Evolutionary conservation across 2,888 invertebrate species (phyloP).

Genomic region (Ypsolopha scabrella): DNA sequence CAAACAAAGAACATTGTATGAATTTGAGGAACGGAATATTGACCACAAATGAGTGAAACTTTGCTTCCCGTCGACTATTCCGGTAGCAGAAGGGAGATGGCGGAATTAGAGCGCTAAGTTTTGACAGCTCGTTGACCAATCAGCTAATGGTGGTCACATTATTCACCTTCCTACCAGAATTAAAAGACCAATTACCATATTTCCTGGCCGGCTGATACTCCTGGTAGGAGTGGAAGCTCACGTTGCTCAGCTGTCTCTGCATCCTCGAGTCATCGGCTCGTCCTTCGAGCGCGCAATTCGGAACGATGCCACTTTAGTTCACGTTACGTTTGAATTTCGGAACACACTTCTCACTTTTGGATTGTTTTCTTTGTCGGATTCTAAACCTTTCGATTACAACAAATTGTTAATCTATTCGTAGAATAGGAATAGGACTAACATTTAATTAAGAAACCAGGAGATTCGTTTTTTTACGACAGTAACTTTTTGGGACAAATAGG

Average conservation of each 20-base stretch:
- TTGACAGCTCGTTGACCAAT: too few species aligned
- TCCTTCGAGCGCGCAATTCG: not conserved
- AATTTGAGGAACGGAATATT: too few species aligned
- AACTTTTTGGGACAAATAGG: too few species aligned
- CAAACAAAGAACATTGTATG: too few species aligned
- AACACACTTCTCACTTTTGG: not conserved
- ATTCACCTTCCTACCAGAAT: too few species aligned
- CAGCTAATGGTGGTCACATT: too few species aligned
- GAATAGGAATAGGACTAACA: not conserved
- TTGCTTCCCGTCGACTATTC: too few species aligned
- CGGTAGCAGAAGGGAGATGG: too few species aligned
- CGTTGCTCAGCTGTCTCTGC: conserved; percentile 62
- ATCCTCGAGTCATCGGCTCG: conserved; percentile 16
- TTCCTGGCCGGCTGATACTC: conserved; percentile 54
- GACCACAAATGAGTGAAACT: too few species aligned
- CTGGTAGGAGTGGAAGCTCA: conserved; percentile 57
- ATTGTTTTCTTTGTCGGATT: not conserved
- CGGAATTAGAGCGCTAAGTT: too few species aligned
- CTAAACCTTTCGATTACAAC: not conserved
- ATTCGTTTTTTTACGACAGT: too few species aligned
- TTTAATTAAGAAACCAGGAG: not conserved
- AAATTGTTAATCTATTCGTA: too few species aligned
- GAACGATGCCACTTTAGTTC: not conserved
- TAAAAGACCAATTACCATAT: conserved; percentile 41
- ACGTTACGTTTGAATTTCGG: not conserved